A percentile compares a stretch with the other conserved stretches of the same genome.
Conservation (phyloP, 2,888 invertebrate species). For the Caenorhabditis virilis region DNA sequence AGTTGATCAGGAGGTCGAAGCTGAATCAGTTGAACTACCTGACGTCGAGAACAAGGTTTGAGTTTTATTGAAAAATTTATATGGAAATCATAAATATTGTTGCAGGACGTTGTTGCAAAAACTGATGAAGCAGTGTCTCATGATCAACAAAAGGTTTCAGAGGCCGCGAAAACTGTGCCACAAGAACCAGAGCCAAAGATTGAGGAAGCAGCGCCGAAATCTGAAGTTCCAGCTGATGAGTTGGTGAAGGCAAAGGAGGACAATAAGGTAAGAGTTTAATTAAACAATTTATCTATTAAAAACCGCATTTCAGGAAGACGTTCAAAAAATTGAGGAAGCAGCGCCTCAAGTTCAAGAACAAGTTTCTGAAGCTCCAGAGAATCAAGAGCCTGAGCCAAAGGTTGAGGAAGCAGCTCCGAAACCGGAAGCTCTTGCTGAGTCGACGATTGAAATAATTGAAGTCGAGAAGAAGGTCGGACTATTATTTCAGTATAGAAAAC, state of each 20-base stretch:
- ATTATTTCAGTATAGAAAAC: background rate
- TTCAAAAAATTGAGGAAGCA: slow-evolving; percentile 6
- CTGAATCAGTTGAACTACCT: too few relatives aligned
- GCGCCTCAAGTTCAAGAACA: background rate
- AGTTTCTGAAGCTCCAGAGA: background rate
- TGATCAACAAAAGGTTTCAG: background rate
- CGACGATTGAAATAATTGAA: too few relatives aligned
- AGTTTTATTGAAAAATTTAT: background rate
- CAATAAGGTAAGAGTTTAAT: too few relatives aligned
- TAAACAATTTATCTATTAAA: too few relatives aligned
- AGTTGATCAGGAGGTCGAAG: too few relatives aligned
- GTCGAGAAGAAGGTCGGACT: background rate
- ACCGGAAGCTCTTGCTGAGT: background rate
- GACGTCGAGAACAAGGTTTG: background rate
- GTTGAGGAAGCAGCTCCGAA: slow-evolving; percentile 1
- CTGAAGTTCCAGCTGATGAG: slow-evolving; percentile 4
- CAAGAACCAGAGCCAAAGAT: background rate
- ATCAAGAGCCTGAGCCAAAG: background rate
- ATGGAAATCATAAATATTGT: background rate
- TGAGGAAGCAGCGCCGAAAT: slow-evolving; percentile 11
- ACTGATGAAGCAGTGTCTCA: slow-evolving; percentile 3
- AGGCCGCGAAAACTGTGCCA: background rate
- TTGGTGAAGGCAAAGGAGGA: background rate
- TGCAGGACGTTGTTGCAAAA: background rate
- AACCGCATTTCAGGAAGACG: slow-evolving; percentile 1